Base-by-base conservation (phyloP, 2,113 vertebrate species). In the Dipodomys stephensi region DNA sequence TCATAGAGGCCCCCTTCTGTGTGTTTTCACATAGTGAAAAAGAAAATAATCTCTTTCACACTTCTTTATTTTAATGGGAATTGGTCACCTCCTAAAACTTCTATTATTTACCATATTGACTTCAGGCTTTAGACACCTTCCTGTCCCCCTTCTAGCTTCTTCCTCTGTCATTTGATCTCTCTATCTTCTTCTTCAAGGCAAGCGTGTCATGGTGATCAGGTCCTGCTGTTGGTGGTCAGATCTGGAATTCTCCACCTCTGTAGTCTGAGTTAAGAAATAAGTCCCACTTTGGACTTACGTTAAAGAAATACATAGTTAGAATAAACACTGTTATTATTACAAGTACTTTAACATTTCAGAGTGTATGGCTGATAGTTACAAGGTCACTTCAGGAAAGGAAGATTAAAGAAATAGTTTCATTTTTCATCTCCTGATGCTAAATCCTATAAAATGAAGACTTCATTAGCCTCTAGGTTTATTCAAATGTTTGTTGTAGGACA, bases 401-500 rank as follows among this genome's bases (percentile, higher is more conserved):
- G 20, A 89, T 89, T 71, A 94, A 95, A 60, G 53, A 90, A 85
- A 44, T 77, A 46, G 20, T 85, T 94, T 90, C 64, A 57, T 81
- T 87, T 83, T 81, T 81, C 77, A 73, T 49, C 23, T 79, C 60
- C 57, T 57, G n/a, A 39, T 77, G 57, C 90, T 87, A 30, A 83
- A 84, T n/a, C 46, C 35, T 95, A 2, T 69, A 90, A 81, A 83
- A 80, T 64, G 73, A 87, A 95, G 35, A 82, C 64, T 85, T 30
- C 80, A 69, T 84, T 88, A 82, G 92, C 35, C 39, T 73, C 35
- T 65, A 92, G 23, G 20, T 60, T 92, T 90, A 92, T 57, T 94
- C 74, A 94, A 60, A 82, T 94, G n/a, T 90, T 91, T 95, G 44
- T 65, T 72, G 23, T 85, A 82, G 87, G 65, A 94, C 88, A 92